Conservation (phyloP, 2,888 invertebrate genomes). For the Athalia circularis region DNA sequence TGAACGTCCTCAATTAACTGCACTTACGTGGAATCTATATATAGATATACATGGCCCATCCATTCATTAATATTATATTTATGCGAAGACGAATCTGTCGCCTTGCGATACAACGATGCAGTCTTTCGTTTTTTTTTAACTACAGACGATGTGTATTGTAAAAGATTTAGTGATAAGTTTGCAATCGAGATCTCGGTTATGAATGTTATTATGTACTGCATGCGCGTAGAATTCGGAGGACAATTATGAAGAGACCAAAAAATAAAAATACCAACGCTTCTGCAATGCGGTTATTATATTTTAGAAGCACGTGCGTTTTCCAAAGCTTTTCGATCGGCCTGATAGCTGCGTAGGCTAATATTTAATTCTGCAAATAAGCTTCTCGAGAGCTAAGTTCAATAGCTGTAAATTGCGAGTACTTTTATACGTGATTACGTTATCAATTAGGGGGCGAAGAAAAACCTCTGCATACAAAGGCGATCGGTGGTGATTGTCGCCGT, state of each 20-base stretch:
- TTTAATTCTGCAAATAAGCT: conserved; percentile 26
- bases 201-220: not conserved
- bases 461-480: not conserved
- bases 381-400: conserved; percentile 1
- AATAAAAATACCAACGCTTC: not conserved
- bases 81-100: no score
- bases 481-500: no score
- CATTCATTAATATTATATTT: no score
- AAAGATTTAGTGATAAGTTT: no score
- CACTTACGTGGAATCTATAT: not conserved
- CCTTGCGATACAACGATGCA: no score
- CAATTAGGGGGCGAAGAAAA: not conserved
- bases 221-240: no score
- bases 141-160: no score
- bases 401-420: conserved; percentile 25
- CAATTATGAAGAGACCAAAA: not conserved
- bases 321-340: not conserved
- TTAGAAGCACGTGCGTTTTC: conserved; percentile 4
- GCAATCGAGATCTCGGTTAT: no score
- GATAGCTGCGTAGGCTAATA: not conserved
- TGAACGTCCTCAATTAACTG: no score
- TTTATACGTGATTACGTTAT: conserved; percentile 30
- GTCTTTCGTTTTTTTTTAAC: no score
- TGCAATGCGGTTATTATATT: not conserved
- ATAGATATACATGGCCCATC: no score